Evolutionary conservation across 53 echinoderm and acorn worm species (phyloP).

Genomic region (Apostichopus leukothele): DNA sequence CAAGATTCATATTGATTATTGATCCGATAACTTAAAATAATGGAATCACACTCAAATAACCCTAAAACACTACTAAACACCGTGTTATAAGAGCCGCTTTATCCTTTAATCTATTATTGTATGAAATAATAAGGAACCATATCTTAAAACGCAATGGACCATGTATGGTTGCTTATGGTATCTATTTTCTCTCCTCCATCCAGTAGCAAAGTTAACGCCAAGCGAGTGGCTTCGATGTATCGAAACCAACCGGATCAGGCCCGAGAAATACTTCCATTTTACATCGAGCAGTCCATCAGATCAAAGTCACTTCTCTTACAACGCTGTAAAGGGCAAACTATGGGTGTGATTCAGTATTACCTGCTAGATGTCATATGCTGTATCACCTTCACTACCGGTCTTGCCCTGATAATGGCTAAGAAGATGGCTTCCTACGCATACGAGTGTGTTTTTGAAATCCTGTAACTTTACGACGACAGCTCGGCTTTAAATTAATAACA

Average conservation of each 20-base stretch:
- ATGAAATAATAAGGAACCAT: too few species aligned
- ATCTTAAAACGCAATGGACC: too few species aligned
- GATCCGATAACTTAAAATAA: too few species aligned
- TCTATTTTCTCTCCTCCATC: background rate
- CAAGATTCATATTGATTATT: too few species aligned
- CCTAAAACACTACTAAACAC: too few species aligned
- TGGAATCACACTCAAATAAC: too few species aligned
- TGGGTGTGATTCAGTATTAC: background rate
- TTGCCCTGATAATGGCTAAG: background rate
- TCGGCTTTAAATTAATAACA: too few species aligned
- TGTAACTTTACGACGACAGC: too few species aligned
- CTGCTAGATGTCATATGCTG: background rate
- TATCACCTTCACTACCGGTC: background rate
- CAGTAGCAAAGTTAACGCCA: background rate
- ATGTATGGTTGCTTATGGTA: too few species aligned
- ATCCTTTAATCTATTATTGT: too few species aligned
- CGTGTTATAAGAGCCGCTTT: too few species aligned
- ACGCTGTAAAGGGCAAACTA: background rate
- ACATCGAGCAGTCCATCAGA: slow-evolving; percentile 15
- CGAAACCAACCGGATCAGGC: background rate
- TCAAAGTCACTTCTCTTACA: slow-evolving; percentile 8
- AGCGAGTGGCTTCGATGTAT: background rate
- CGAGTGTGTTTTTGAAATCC: background rate
- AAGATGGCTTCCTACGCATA: background rate
- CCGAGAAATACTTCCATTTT: slow-evolving; percentile 1